Base-by-base conservation (phyloP, 1,140 invertebrate species). In the Goniozus legneri region DNA sequence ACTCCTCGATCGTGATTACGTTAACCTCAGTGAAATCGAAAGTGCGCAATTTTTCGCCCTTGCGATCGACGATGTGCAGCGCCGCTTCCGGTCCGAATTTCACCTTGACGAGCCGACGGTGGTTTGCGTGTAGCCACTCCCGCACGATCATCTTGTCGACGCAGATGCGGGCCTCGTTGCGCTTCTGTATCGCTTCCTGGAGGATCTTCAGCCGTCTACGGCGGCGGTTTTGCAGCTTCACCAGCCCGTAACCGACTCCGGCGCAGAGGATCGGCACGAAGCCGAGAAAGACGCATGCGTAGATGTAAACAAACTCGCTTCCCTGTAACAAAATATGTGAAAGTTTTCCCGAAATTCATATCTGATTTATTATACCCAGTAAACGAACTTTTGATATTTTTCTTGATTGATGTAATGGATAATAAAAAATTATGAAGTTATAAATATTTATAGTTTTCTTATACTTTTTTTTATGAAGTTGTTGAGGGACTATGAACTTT, bases 261-360 rank as follows among this genome's bases (percentile, higher is more conserved):
- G 90, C 91, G 58, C 90, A 89, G 35, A 97, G 65, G 8, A 98
- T 87, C 12, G 96, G 95, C 18, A 99, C 87, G 64, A 92, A 95
- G 2, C 82, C 87, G 6, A 96, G 79, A 44, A 92, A 88, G 2
- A 98, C 81, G 56, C 92, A 95, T 0, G 87, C 91, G 76, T 97
- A 97, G 56, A 98, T 97, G 76, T 95, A 99, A 2, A 92, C 88
- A 34, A 98, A 80, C 74, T 99, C 96, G 64, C 94, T 98, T 15
- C 95, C 95, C 80, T 94, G 79, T 44, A 86, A 78, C 31, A 46
- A 44, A 47, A 43, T n/a, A n/a, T n/a, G n/a, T n/a, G n/a, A n/a
- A n/a, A n/a, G n/a, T n/a, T n/a, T n/a, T n/a, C n/a, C n/a, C n/a
- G n/a, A 27, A 27, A 10, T 27, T 27, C 10, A 10, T 27, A 27